phyloP scores from a whole-genome alignment of 2,888 invertebrate species.

The Nematopogon swammerdamellus region DNA sequence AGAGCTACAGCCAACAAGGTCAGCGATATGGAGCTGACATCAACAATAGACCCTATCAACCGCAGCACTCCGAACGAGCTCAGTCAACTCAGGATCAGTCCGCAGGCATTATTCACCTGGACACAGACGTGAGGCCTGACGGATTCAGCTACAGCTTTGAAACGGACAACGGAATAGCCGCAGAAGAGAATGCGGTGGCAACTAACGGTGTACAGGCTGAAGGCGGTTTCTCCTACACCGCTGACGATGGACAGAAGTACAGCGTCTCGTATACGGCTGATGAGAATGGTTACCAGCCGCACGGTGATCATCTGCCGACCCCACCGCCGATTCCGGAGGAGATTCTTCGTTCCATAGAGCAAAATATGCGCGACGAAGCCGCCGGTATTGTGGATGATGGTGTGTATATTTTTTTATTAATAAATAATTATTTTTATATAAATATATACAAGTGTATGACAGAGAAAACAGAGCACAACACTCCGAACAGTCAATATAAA shows the following conservation, averaged over 20 bases:
- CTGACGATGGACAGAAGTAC: constrained; percentile 38
- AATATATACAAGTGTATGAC: no score
- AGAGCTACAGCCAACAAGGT: neutral
- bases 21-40: neutral
- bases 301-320: constrained; percentile 36
- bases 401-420: constrained; percentile 17
- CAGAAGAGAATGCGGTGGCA: constrained; percentile 30
- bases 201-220: constrained; percentile 30
- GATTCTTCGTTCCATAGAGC: constrained; percentile 32
- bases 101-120: constrained; percentile 26
- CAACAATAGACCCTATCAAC: neutral
- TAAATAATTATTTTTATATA: no score
- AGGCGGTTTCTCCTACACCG: constrained; percentile 37
- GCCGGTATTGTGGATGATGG: constrained; percentile 38
- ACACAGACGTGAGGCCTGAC: constrained; percentile 27
- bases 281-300: constrained; percentile 32
- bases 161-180: constrained; percentile 38
- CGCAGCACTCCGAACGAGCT: constrained; percentile 14
- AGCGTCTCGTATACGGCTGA: constrained; percentile 39
- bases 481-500: no score
- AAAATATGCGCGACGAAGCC: constrained; percentile 38
- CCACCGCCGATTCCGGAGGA: constrained; percentile 37
- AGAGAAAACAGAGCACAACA: no score
- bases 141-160: constrained; percentile 32
- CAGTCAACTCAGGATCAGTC: constrained; percentile 25